Conservation (phyloP, 2,888 invertebrate genomes). For the Macaria notata region DNA sequence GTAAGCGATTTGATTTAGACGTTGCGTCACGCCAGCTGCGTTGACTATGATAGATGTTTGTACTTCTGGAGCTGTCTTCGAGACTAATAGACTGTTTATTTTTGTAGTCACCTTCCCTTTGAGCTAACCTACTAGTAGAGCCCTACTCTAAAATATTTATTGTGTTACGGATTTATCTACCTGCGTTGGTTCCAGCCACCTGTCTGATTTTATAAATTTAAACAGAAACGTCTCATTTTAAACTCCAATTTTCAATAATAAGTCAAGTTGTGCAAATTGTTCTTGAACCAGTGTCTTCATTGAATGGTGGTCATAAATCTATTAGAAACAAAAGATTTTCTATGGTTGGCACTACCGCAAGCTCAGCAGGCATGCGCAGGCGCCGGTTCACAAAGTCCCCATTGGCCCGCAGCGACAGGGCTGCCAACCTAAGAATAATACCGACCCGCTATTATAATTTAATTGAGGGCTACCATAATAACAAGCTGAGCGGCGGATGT, state of each 20-base stretch:
- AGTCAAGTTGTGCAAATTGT: no score
- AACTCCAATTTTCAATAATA: no score
- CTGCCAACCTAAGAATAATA: slow-evolving; percentile 74
- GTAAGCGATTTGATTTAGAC: slow-evolving; percentile 32
- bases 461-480: slow-evolving; percentile 66
- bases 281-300: no score
- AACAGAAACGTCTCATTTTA: no score
- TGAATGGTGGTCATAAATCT: no score
- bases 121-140: background rate
- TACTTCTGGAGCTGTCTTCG: slow-evolving; percentile 19
- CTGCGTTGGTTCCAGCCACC: no score
- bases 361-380: slow-evolving; percentile 72
- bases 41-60: slow-evolving; percentile 25
- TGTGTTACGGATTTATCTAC: no score
- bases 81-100: slow-evolving; percentile 10
- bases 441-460: slow-evolving; percentile 66
- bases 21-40: slow-evolving; percentile 28
- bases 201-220: no score
- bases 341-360: slow-evolving; percentile 53
- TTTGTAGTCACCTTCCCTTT: slow-evolving; percentile 9
- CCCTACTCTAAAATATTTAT: background rate
- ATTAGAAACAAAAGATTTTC: background rate
- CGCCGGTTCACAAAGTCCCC: slow-evolving; percentile 71
- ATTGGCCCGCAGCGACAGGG: slow-evolving; percentile 74
- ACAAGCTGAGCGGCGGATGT: slow-evolving; percentile 50